Conservation (phyloP, 2,888 invertebrate genomes). For the Caenorhabditis wallacei region DNA sequence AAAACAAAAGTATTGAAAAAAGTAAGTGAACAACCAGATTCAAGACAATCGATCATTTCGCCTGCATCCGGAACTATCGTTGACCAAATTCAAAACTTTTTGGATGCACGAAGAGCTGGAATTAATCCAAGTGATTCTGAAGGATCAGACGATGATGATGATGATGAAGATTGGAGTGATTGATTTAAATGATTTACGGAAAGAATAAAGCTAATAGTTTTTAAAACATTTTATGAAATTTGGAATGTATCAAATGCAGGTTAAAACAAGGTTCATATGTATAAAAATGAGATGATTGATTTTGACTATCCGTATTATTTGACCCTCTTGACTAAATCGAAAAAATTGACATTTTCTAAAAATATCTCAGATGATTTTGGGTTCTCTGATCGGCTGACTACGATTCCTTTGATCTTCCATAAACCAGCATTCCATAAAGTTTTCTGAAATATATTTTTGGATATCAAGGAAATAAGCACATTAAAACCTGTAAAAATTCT, state of each 20-base stretch:
- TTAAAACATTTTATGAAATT: too few relatives aligned
- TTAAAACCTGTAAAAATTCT: too few relatives aligned
- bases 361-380: background rate
- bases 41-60: conserved; percentile 2
- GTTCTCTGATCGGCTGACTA: background rate
- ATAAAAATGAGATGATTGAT: too few relatives aligned
- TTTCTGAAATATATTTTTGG: background rate
- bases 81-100: conserved; percentile 50
- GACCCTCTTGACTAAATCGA: background rate
- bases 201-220: too few relatives aligned
- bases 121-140: conserved; percentile 61
- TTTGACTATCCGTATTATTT: too few relatives aligned
- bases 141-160: conserved; percentile 31
- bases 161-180: conserved; percentile 53
- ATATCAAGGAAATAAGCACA: too few relatives aligned
- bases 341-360: background rate
- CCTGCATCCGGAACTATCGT: conserved; percentile 45
- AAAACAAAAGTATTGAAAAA: conserved; percentile 44
- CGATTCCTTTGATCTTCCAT: background rate
- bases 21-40: conserved; percentile 32
- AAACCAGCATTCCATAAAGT: background rate
- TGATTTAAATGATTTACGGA: background rate
- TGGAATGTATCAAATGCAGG: too few relatives aligned
- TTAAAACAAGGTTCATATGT: background rate
- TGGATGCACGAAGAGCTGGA: conserved; percentile 47